phyloP scores from a whole-genome alignment of 2,888 invertebrate species.

The Masnerella sp. region DNA sequence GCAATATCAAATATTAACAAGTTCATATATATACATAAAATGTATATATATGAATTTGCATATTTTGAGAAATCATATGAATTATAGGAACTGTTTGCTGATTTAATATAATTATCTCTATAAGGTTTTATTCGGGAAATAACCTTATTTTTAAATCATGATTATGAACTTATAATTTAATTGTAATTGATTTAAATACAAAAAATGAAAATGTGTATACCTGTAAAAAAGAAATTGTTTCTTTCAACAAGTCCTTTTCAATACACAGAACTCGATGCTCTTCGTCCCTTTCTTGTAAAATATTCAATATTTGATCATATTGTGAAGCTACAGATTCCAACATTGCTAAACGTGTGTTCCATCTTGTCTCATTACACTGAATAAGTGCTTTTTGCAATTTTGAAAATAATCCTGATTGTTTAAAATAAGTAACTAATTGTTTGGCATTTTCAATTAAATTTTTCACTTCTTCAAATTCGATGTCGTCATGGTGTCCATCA shows the following conservation, averaged over 20 bases:
- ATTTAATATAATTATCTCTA: too few relatives aligned
- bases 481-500: too few relatives aligned
- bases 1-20: too few relatives aligned
- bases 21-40: too few relatives aligned
- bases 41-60: too few relatives aligned
- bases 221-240: background rate
- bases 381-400: background rate
- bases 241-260: background rate
- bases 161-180: too few relatives aligned
- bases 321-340: background rate
- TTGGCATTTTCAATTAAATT: background rate
- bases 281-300: background rate
- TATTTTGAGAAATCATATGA: too few relatives aligned
- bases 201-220: background rate
- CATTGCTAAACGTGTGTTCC: conserved; percentile 11
- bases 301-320: background rate
- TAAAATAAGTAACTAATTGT: conserved; percentile 1
- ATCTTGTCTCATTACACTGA: conserved; percentile 12
- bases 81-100: too few relatives aligned
- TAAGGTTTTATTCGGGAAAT: too few relatives aligned
- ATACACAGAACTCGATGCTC: background rate
- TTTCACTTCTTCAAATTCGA: background rate
- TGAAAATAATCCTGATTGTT: background rate
- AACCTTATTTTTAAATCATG: too few relatives aligned
- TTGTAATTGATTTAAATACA: too few relatives aligned